These are phyloP conservation scores for Andrena flavipes DNA, from an alignment of 2,888 invertebrate genomes.

Conservation along the genomic window DNA sequence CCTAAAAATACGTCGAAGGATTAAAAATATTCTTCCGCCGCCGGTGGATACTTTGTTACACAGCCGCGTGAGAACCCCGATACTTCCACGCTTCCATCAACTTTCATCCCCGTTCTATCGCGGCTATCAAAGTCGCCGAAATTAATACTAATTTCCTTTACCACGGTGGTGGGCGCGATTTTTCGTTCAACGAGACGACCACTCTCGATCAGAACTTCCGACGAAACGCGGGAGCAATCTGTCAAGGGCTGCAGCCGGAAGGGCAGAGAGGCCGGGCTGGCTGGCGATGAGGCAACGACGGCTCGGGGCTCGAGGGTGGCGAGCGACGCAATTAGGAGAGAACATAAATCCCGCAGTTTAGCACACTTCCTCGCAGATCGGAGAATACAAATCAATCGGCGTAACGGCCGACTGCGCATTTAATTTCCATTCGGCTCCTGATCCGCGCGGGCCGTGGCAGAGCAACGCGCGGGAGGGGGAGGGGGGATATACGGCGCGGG, in stretches of 20 bases:
- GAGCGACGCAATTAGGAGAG: conserved; percentile 82
- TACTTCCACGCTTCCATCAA: too few species aligned
- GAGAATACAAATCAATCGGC: conserved; percentile 84
- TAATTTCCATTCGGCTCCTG: conserved; percentile 82
- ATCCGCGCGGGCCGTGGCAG: conserved; percentile 42
- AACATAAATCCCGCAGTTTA: conserved; percentile 84
- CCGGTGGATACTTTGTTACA: neutral
- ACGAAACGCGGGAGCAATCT: conserved; percentile 51
- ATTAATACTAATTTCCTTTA: too few species aligned
- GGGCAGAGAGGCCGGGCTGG: conserved; percentile 5
- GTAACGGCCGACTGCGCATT: conserved; percentile 83
- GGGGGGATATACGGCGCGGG: neutral
- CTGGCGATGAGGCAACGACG: conserved; percentile 40
- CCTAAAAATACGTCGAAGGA: conserved; percentile 40
- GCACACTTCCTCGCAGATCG: conserved; percentile 82
- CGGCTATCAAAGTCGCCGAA: too few species aligned
- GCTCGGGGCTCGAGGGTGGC: conserved; percentile 44
- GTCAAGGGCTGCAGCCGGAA: conserved; percentile 32
- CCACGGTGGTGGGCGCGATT: neutral
- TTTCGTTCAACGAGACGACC: conserved; percentile 4
- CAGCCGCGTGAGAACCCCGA: too few species aligned
- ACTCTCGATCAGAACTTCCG: conserved; percentile 9
- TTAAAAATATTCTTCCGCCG: conserved; percentile 40
- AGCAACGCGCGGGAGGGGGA: neutral
- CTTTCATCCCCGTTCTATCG: too few species aligned